Base-by-base conservation (phyloP, 2,797 vertebrate genomes). In the Toxotes lorentzi region DNA sequence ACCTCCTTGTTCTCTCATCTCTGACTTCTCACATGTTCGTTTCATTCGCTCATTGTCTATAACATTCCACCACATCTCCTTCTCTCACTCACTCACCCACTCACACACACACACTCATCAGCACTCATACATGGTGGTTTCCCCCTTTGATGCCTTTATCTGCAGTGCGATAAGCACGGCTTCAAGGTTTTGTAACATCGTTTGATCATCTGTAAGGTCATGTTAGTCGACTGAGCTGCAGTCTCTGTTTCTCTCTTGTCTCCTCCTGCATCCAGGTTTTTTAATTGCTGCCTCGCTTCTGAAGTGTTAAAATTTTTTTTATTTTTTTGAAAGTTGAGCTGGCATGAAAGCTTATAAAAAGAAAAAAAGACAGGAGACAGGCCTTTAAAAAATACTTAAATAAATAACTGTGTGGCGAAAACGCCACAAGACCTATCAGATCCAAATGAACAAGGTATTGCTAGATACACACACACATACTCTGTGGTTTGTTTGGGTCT, bases 61-160 rank as follows among this genome's bases (percentile, higher is more conserved):
- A 64, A 66, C 72, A 32, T 6, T 61, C 73, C 61, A 56, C 73
- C 30, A 17, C 62, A 60, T 71, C 57, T n/a, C 62, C 17, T 67
- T 51, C 30, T 30, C 23, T 35, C 59, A 48, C 47, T 4, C 48
- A 0, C n/a, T n/a, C n/a, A n/a, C n/a, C n/a, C 38, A 1, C 56
- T 1, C 64, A 3, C 57, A 8, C 62, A 5, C 51, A 8, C 47
- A 19, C 73, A 64, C 58, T 1, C 47, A 5, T 58, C 21, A 68
- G 34, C 45, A 27, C 62, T 38, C 35, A 30, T 3, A n/a, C 64
- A 16, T 40, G 27, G 78, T 19, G 50, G 47, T 56, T 79, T 72
- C 69, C 45, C 24, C 45, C 79, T 91, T 89, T 90, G 86, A 90
- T 86, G 83, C 84, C 70, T 84, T 83, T 85, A 84, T 89, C 83